Evolutionary conservation across 2,888 invertebrate species (phyloP).

Genomic region (Drosophila subsilvestris): DNA sequence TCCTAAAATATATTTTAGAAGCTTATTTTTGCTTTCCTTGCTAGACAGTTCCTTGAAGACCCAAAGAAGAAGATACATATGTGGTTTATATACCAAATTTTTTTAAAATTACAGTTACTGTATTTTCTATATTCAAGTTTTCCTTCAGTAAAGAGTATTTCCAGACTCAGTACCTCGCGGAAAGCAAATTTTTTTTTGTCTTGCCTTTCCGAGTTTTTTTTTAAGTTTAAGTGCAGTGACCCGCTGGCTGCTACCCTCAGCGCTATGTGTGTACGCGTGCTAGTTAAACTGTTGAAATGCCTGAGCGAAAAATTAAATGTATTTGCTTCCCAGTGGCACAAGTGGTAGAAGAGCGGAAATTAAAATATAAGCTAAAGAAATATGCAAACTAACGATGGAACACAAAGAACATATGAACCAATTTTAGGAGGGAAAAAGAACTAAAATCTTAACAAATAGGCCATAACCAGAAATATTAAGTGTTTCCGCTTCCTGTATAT

Average conservation of each 20-base stretch:
- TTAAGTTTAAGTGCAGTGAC: constrained; percentile 43
- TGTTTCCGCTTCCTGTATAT: too few species aligned
- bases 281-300: constrained; percentile 45
- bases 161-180: too few species aligned
- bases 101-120: too few species aligned
- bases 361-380: not conserved
- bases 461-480: too few species aligned
- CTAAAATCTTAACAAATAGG: not conserved
- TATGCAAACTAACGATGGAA: constrained; percentile 1
- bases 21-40: too few species aligned
- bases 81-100: not conserved
- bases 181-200: not conserved
- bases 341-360: constrained; percentile 34
- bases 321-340: too few species aligned
- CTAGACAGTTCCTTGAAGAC: too few species aligned
- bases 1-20: too few species aligned
- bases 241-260: too few species aligned
- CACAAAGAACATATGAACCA: too few species aligned
- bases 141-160: too few species aligned
- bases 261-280: not conserved
- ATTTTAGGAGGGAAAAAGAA: not conserved
- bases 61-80: not conserved
- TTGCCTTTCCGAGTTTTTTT: constrained; percentile 50
- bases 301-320: constrained; percentile 34
- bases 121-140: too few species aligned